Base-by-base conservation (phyloP, 2,888 invertebrate species). In the Furcula furcula region DNA sequence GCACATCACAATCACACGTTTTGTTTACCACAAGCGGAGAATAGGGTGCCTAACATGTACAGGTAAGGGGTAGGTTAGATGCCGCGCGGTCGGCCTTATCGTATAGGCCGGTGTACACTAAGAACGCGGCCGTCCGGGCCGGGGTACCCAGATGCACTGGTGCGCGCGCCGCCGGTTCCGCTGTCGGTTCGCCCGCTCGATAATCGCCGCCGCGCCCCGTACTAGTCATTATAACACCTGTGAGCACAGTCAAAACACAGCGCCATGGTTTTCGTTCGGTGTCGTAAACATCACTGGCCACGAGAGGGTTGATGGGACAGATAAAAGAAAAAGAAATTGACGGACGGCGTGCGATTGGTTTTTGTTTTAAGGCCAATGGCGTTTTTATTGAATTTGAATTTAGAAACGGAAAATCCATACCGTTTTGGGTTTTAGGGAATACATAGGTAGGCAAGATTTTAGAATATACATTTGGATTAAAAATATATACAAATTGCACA, bases 181-280 rank as follows among this genome's bases (percentile, higher is more conserved):
- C 56, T 65, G 46, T 40, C n/a, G n/a, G n/a, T n/a, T n/a, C 57
- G 51, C 69, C 64, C 75, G 76, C 74, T 76, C 76, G 65, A 70
- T 76, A 72, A 15, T 48, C 63, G 57, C 60, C 70, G 66, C 67
- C 84, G 80, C 86, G 80, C 85, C 84, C 83, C 76, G 71, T 68
- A 65, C 55, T 55, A 55, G 66, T 73, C 67, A 65, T 62, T 76
- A 76, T 76, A 76, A 83, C 86, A 87, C 87, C 86, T 87, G 86
- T 86, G 75, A 76, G 80, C 79, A 76, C 77, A 70, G 80, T 78
- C 86, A 83, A 73, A 83, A 86, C 85, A 84, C 73, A 74, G 68
- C 73, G 67, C 65, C 70, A 75, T 74, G 70, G 74, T 70, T 72
- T 66, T 65, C 68, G 44, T 48, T 56, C 43, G 29, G 26, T 29